Evolutionary conservation across 2,888 invertebrate species (phyloP).

Genomic region (Eucera pruinosa): DNA sequence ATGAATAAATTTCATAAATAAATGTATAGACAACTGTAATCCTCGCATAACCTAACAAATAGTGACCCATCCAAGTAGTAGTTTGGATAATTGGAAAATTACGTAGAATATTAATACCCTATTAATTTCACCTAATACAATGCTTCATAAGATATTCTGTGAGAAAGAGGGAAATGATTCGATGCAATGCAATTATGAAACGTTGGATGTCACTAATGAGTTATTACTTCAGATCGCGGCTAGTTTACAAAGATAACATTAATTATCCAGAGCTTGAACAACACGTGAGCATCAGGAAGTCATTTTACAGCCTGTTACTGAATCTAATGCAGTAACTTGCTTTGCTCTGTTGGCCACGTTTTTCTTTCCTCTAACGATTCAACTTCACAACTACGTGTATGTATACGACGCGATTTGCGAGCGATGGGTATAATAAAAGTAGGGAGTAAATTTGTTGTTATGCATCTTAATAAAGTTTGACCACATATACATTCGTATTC

Average conservation of each 20-base stretch:
- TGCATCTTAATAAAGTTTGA: neutral
- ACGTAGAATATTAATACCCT: neutral
- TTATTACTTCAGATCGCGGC: slow-evolving; percentile 54
- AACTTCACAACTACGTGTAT: neutral
- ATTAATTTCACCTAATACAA: slow-evolving; percentile 2
- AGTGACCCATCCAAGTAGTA: neutral
- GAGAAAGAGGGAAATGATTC: slow-evolving; percentile 28
- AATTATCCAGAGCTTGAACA: slow-evolving; percentile 66
- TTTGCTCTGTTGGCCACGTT: slow-evolving; percentile 1
- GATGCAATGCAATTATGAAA: slow-evolving; percentile 48
- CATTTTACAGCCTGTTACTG: slow-evolving; percentile 64
- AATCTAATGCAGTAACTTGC: slow-evolving; percentile 51
- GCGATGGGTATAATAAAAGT: too few relatives aligned
- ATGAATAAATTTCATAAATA: too few relatives aligned
- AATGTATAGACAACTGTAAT: too few relatives aligned
- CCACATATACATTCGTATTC: neutral
- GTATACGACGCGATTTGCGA: too few relatives aligned
- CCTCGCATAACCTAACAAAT: too few relatives aligned
- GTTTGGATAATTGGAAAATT: neutral
- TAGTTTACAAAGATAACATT: slow-evolving; percentile 64
- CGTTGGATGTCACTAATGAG: slow-evolving; percentile 55
- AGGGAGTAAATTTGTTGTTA: slow-evolving; percentile 24
- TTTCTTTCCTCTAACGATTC: neutral
- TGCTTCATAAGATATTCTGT: slow-evolving; percentile 16
- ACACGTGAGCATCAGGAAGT: slow-evolving; percentile 67